These are phyloP conservation scores for Drosophila sulfurigaster DNA, from an alignment of 1,140 invertebrate genomes.

Conservation along the genomic window DNA sequence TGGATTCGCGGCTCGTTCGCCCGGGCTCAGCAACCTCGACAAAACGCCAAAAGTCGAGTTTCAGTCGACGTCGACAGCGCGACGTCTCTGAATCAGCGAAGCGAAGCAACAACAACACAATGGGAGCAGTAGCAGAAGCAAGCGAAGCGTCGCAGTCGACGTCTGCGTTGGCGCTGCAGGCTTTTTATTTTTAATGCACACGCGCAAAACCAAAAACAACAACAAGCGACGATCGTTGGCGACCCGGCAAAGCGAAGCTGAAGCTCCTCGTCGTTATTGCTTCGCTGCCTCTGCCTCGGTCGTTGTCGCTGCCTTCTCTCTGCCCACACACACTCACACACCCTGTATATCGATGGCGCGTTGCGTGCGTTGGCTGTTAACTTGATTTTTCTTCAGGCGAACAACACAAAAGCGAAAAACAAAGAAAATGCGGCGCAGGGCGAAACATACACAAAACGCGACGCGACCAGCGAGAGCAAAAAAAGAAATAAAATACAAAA, in stretches of 20 bases:
- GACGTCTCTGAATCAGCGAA: conserved; percentile 67
- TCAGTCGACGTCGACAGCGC: conserved; percentile 43
- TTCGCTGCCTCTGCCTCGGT: conserved; percentile 6
- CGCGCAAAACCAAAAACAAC: conserved; percentile 42
- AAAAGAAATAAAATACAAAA: conserved; percentile 17
- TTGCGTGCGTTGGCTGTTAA: conserved; percentile 73
- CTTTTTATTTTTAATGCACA: conserved; percentile 67
- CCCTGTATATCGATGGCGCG: conserved; percentile 22
- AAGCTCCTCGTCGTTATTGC: conserved; percentile 28
- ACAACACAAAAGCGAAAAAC: conserved; percentile 63
- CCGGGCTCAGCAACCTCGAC: conserved; percentile 75
- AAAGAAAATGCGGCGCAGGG: conserved; percentile 76
- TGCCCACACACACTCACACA: conserved; percentile 3
- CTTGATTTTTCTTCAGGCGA: conserved; percentile 78
- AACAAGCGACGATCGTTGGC: conserved; percentile 40
- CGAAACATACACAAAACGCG: conserved; percentile 38
- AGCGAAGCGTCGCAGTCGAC: conserved; percentile 23
- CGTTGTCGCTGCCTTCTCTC: conserved; percentile 1
- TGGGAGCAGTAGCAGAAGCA: conserved; percentile 13
- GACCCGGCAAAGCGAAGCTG: conserved; percentile 45
- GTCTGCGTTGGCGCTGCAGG: conserved; percentile 52
- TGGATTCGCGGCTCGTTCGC: conserved; percentile 68
- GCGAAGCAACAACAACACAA: conserved; percentile 55
- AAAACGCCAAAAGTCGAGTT: conserved; percentile 77
- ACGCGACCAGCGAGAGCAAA: conserved; percentile 32